Percentiles rank a stretch among this genome's conserved stretches.
phyloP scores from a whole-genome alignment of 2,888 invertebrate species.

The Pyrgus malvae region DNA sequence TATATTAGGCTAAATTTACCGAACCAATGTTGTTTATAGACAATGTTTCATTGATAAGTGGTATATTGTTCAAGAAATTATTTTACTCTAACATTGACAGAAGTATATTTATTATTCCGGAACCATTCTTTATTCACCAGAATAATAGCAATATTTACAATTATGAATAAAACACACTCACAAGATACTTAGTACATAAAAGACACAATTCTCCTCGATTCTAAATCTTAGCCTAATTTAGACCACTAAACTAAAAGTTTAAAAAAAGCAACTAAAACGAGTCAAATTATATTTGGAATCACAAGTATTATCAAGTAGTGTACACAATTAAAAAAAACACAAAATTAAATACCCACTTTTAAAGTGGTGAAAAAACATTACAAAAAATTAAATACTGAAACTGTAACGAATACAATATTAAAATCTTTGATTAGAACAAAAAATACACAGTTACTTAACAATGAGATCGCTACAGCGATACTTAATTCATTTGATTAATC shows the following conservation, averaged over 20 bases:
- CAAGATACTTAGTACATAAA: constrained; percentile 4
- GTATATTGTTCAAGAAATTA: too few species aligned
- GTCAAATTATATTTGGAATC: constrained; percentile 15
- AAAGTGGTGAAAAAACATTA: background rate
- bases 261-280: constrained; percentile 2
- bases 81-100: background rate
- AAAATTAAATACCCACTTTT: background rate
- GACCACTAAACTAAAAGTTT: background rate
- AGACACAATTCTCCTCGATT: constrained; percentile 5
- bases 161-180: background rate
- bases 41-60: too few species aligned
- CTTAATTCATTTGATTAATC: constrained; percentile 11
- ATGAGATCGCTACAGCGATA: background rate
- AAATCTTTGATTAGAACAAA: constrained; percentile 3
- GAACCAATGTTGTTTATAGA: too few species aligned
- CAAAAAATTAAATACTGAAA: constrained; percentile 12
- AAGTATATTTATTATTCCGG: too few species aligned
- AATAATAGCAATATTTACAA: background rate
- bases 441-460: background rate
- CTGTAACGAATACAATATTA: constrained; percentile 6
- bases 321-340: background rate
- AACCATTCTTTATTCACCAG: background rate
- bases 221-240: background rate
- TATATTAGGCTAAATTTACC: too few species aligned
- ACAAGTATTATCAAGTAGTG: background rate